These are phyloP conservation scores for Glandiceps talaboti DNA, from an alignment of 53 echinoderm and acorn worm genomes.

Conservation along the genomic window DNA sequence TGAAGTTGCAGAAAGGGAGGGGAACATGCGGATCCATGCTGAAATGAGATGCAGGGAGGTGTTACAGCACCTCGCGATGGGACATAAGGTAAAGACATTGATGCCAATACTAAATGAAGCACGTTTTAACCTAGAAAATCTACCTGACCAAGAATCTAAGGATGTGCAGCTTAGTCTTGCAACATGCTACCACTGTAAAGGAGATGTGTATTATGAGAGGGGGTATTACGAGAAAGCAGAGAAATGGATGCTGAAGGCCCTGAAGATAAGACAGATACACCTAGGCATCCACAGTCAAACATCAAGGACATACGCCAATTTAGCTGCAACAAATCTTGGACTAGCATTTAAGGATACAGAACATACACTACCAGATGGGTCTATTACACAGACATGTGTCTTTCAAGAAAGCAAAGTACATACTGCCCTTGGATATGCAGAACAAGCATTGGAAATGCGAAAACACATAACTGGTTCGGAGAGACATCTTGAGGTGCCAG, in stretches of 20 bases:
- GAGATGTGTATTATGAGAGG: constrained; percentile 25
- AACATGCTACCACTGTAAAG: constrained; percentile 48
- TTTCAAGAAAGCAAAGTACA: constrained; percentile 50
- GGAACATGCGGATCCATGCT: constrained; percentile 48
- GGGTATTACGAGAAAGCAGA: constrained; percentile 31
- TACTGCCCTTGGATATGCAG: constrained; percentile 53
- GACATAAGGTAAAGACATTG: constrained; percentile 37
- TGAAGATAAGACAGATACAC: constrained; percentile 36
- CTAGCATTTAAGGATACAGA: constrained; percentile 41
- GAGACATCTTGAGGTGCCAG: constrained; percentile 59
- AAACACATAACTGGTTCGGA: constrained; percentile 38
- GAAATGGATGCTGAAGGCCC: constrained; percentile 25
- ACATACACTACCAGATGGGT: constrained; percentile 3
- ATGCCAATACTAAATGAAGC: constrained; percentile 48
- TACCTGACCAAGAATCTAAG: constrained; percentile 12
- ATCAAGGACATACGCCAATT: constrained; percentile 36
- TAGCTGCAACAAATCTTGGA: constrained; percentile 47
- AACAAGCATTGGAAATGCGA: constrained; percentile 56
- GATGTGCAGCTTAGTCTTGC: constrained; percentile 56
- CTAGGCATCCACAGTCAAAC: constrained; percentile 64
- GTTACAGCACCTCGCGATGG: constrained; percentile 44
- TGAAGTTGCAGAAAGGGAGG: constrained; percentile 29
- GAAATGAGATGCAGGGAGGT: constrained; percentile 63
- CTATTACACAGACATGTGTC: not conserved
- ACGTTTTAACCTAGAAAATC: constrained; percentile 26